Conservation (phyloP, 2,888 invertebrate genomes). For the Cloeon dipterum region DNA sequence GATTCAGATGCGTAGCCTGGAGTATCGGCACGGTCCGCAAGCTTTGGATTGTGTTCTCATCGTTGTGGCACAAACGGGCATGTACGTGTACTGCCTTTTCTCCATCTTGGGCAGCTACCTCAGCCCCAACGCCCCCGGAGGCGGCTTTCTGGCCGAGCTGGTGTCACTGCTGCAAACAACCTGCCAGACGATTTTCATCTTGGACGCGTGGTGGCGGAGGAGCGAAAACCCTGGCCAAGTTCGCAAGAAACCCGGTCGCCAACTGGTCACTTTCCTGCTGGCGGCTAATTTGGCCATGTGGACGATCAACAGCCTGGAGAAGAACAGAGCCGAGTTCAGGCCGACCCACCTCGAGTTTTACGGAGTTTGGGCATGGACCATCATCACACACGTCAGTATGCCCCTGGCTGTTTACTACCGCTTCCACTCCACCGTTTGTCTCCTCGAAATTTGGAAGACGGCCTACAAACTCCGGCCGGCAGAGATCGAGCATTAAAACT, state of each 20-base stretch:
- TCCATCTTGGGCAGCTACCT: conserved; percentile 61
- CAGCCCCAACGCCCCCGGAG: conserved; percentile 14
- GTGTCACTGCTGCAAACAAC: conserved; percentile 57
- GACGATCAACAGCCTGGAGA: conserved; percentile 44
- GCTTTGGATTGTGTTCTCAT: conserved; percentile 53
- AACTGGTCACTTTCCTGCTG: conserved; percentile 21
- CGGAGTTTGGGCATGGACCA: conserved; percentile 77
- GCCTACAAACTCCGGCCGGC: conserved; percentile 38
- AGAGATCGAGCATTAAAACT: conserved; percentile 4
- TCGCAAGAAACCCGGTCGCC: conserved; percentile 18
- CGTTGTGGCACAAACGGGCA: conserved; percentile 69
- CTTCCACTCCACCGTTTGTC: conserved; percentile 77
- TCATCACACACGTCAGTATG: conserved; percentile 74
- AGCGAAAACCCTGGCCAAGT: conserved; percentile 15
- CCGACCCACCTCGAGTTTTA: conserved; percentile 63
- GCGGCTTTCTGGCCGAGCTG: conserved; percentile 44
- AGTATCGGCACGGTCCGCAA: conserved; percentile 25
- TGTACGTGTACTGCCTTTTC: conserved; percentile 71
- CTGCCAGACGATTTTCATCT: conserved; percentile 52
- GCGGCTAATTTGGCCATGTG: conserved; percentile 16
- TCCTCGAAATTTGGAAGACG: conserved; percentile 82
- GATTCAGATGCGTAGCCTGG: conserved; percentile 41
- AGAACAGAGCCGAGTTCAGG: conserved; percentile 60
- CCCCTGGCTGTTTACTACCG: conserved; percentile 75
- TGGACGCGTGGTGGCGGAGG: conserved; percentile 19